Evolutionary conservation across 2,888 invertebrate genomes (phyloP).

Genomic region (Scotopteryx bipunctaria): DNA sequence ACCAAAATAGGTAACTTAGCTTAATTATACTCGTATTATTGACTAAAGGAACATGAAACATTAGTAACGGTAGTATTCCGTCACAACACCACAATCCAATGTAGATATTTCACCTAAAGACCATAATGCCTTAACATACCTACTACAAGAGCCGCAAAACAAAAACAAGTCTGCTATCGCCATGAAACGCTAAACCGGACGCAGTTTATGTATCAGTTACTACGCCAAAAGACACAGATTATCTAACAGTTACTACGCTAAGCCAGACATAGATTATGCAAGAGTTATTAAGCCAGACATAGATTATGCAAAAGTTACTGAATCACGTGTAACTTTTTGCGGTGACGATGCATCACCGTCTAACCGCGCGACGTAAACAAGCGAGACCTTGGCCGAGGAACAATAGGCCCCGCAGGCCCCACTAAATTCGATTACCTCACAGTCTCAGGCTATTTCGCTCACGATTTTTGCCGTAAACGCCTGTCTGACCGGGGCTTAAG

Average conservation of each 20-base stretch:
- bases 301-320: neutral
- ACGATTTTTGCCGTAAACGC: conserved; percentile 64
- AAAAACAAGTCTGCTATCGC: no score
- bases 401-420: conserved; percentile 74
- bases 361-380: conserved; percentile 72
- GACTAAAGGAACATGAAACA: no score
- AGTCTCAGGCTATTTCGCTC: conserved; percentile 64
- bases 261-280: conserved; percentile 6
- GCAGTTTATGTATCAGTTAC: neutral
- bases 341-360: conserved; percentile 54
- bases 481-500: conserved; percentile 10
- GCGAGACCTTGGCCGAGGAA: conserved; percentile 75
- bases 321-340: conserved; percentile 46
- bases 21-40: no score
- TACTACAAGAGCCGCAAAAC: no score
- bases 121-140: no score
- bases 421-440: conserved; percentile 77
- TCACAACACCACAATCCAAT: no score
- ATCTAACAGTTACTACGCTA: no score
- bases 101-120: no score
- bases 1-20: no score
- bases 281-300: neutral
- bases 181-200: neutral
- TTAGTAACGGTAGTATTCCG: no score
- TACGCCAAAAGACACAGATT: no score